phyloP scores from a whole-genome alignment of 1,140 invertebrate species.

The Sitodiplosis mosellana region DNA sequence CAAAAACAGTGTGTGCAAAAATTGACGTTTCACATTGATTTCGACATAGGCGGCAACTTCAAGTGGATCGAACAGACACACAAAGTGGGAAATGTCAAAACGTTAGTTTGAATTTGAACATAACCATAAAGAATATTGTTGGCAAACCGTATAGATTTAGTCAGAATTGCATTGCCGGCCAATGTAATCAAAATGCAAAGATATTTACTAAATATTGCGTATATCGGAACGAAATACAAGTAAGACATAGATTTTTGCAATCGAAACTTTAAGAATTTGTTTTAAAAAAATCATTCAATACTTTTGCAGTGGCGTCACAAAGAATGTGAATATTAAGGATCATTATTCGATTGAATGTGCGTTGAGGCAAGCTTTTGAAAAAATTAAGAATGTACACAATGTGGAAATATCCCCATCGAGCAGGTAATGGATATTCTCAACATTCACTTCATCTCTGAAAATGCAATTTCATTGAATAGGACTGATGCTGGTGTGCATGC shows the following conservation, averaged over 20 bases:
- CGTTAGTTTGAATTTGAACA: not conserved
- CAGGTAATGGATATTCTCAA: not conserved
- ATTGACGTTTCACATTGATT: too few species aligned
- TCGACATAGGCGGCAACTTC: too few species aligned
- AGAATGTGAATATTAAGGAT: conserved; percentile 24
- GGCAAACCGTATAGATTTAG: too few species aligned
- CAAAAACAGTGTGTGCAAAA: too few species aligned
- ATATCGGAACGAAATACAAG: conserved; percentile 41
- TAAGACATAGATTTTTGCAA: conserved; percentile 16
- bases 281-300: not conserved
- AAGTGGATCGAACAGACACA: too few species aligned
- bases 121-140: not conserved
- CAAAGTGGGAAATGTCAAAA: too few species aligned
- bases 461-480: too few species aligned
- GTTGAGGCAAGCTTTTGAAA: too few species aligned
- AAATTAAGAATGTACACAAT: too few species aligned
- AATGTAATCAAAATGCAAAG: conserved; percentile 31
- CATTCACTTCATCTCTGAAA: conserved; percentile 1
- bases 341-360: too few species aligned
- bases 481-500: conserved; percentile 58
- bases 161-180: too few species aligned
- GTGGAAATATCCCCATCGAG: conserved; percentile 12
- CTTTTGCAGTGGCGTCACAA: conserved; percentile 31
- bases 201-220: conserved; percentile 38
- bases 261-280: not conserved